A percentile compares a stretch with the other conserved stretches of the same genome.
phyloP scores from a whole-genome alignment of 2,113 vertebrate species.

The Petaurus breviceps region DNA sequence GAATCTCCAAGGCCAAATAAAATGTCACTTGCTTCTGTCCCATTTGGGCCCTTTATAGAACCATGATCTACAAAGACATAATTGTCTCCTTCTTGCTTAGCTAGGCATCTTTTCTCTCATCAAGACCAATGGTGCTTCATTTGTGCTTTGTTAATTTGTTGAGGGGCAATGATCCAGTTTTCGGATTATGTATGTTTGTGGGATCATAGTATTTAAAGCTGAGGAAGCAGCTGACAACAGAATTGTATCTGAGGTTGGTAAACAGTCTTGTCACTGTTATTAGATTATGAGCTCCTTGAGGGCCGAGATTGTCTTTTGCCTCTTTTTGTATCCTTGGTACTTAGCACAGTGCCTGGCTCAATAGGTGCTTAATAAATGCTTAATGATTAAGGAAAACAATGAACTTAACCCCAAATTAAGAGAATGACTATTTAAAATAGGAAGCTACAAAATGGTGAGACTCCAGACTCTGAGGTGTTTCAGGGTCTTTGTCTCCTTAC shows the following conservation, averaged over 20 bases:
- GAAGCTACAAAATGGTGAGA: background rate
- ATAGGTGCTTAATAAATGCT: background rate
- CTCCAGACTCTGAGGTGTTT: background rate
- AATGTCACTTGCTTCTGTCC: background rate
- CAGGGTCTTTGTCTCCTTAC: background rate
- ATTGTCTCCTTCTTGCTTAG: background rate
- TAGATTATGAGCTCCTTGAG: background rate
- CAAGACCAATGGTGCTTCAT: background rate
- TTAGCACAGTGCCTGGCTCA: background rate
- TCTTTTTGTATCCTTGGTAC: background rate
- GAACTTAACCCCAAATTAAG: background rate
- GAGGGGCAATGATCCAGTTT: background rate
- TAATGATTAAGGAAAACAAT: background rate
- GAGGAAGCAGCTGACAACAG: background rate
- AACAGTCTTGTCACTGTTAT: background rate
- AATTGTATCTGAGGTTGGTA: background rate
- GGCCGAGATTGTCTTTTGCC: background rate
- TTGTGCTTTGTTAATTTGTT: background rate
- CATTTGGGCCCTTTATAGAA: background rate
- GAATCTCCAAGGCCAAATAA: background rate
- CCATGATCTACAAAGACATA: background rate
- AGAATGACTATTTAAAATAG: background rate
- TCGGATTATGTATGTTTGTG: background rate
- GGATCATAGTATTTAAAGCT: background rate
- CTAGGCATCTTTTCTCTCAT: background rate